Conservation (phyloP, 2,113 vertebrate genomes). For the Zeus faber region DNA sequence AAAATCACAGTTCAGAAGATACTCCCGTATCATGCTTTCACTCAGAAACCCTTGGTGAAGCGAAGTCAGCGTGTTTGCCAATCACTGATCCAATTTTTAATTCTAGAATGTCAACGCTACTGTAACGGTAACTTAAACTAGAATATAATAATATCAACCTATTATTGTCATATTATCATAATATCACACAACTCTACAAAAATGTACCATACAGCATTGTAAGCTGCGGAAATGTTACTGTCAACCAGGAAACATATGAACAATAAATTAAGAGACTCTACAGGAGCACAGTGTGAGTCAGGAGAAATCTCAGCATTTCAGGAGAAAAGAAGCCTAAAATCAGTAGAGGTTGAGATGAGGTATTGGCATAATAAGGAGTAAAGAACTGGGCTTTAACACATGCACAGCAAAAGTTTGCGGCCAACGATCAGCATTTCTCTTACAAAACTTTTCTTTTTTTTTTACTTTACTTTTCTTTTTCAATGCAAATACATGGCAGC, state of each 20-base stretch:
- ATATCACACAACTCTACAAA: background rate
- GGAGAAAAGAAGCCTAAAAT: constrained; percentile 17
- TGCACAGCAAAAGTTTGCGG: background rate
- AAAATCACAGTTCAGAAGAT: constrained; percentile 39
- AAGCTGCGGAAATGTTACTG: background rate
- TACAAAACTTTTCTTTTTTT: background rate
- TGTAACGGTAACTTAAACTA: too few relatives aligned
- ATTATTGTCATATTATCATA: background rate
- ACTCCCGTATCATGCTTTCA: constrained; percentile 25
- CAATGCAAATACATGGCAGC: too few relatives aligned
- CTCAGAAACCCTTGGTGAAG: too few relatives aligned
- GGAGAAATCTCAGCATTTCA: constrained; percentile 17
- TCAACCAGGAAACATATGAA: constrained; percentile 9
- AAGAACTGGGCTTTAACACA: constrained; percentile 1
- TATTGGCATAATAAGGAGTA: too few relatives aligned
- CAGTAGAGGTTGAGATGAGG: constrained; percentile 5
- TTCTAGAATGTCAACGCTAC: too few relatives aligned
- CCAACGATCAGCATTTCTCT: background rate
- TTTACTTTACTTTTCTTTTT: too few relatives aligned
- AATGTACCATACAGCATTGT: background rate
- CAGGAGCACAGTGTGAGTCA: too few relatives aligned
- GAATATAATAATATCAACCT: background rate
- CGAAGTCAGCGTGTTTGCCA: too few relatives aligned
- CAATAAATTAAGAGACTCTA: constrained; percentile 2
- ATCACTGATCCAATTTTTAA: too few relatives aligned